phyloP scores from a whole-genome alignment of 2,888 invertebrate species.

The Acanthococcus lagerstroemiae region DNA sequence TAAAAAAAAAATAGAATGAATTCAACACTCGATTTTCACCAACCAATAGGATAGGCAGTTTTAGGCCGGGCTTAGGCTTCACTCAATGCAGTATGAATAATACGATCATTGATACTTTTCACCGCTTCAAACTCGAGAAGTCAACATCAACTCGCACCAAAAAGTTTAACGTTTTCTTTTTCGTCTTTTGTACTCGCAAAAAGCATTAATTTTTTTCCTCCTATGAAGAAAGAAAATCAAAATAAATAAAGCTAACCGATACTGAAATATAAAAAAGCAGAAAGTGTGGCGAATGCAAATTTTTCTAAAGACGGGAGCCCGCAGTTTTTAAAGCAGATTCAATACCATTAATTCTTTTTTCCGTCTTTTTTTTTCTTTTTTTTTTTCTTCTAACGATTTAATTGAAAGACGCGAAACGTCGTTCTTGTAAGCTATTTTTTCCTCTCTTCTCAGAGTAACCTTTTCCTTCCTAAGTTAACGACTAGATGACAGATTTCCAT shows the following conservation, averaged over 20 bases:
- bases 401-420: conserved; percentile 31
- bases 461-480: conserved; percentile 27
- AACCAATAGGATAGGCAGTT: not conserved
- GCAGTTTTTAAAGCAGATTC: conserved; percentile 27
- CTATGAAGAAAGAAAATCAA: not conserved
- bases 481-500: conserved; percentile 31
- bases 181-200: not conserved
- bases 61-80: too few relatives aligned
- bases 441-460: conserved; percentile 19
- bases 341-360: conserved; percentile 28
- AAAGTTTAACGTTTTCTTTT: not conserved
- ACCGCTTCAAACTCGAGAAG: too few relatives aligned
- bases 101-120: too few relatives aligned
- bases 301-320: conserved; percentile 17
- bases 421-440: conserved; percentile 26
- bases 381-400: conserved; percentile 25
- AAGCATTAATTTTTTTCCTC: not conserved
- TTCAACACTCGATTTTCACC: too few relatives aligned
- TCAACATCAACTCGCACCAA: not conserved
- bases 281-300: conserved; percentile 21
- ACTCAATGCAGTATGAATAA: not conserved
- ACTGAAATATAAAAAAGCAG: conserved; percentile 19
- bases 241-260: conserved; percentile 3
- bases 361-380: not conserved
- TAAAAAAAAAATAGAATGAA: too few relatives aligned